Conservation (phyloP, 2,888 invertebrate genomes). For the Liposcelis brunnea region DNA sequence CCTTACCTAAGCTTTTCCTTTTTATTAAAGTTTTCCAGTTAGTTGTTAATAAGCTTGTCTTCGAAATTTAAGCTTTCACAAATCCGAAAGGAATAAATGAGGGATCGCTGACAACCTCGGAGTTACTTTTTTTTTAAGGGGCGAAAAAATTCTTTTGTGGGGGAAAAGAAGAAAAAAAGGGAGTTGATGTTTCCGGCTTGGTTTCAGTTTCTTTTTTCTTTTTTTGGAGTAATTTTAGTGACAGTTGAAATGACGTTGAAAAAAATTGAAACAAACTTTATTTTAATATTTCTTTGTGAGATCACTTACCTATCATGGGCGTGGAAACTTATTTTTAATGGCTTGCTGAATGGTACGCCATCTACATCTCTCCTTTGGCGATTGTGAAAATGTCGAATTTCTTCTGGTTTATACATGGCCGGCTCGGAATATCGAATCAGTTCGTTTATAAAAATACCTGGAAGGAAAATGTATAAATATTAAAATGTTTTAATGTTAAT, state of each 20-base stretch:
- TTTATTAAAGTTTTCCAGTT: too few relatives aligned
- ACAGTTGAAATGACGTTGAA: background rate
- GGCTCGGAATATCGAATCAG: constrained; percentile 69
- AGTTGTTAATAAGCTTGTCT: too few relatives aligned
- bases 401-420: constrained; percentile 47
- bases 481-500: too few relatives aligned
- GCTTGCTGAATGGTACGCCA: constrained; percentile 16
- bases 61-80: too few relatives aligned
- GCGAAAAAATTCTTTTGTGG: too few relatives aligned
- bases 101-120: too few relatives aligned
- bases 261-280: background rate
- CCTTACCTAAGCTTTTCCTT: too few relatives aligned
- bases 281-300: background rate
- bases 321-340: constrained; percentile 39
- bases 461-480: background rate
- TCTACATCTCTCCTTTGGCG: constrained; percentile 24
- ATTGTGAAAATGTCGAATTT: constrained; percentile 29
- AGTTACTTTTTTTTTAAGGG: too few relatives aligned
- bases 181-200: background rate
- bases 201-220: too few relatives aligned
- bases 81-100: too few relatives aligned
- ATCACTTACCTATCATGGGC: constrained; percentile 51
- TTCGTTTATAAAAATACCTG: constrained; percentile 20
- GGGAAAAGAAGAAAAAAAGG: constrained; percentile 7
- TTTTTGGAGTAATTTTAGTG: too few relatives aligned